Conservation (phyloP, 92 coral and sea anemone species). For the Epizoanthus fatuus region DNA sequence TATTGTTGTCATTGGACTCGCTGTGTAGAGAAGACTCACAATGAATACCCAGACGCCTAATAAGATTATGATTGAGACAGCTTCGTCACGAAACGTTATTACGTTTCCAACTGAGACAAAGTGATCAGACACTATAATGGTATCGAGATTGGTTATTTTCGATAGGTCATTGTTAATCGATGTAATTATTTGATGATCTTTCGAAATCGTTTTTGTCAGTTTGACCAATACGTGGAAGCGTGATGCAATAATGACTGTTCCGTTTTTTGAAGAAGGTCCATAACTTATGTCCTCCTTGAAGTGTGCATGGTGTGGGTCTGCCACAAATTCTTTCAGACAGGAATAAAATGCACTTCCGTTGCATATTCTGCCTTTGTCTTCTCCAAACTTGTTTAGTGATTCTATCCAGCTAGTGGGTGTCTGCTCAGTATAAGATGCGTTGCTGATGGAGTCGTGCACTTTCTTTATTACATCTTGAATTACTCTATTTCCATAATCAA, state of each 20-base stretch:
- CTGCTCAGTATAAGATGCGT: conserved; percentile 31
- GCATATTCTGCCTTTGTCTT: conserved; percentile 9
- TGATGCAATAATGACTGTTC: conserved; percentile 28
- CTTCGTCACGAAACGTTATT: conserved; percentile 30
- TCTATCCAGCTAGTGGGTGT: conserved; percentile 39
- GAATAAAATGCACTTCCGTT: conserved; percentile 7
- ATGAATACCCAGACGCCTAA: conserved; percentile 44
- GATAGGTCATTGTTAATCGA: conserved; percentile 28
- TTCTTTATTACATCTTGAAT: conserved; percentile 26
- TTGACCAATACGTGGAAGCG: conserved; percentile 21
- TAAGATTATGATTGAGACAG: background rate
- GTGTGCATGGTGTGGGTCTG: background rate
- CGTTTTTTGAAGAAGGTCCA: background rate
- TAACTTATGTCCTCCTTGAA: conserved; percentile 35
- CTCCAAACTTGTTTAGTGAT: conserved; percentile 15
- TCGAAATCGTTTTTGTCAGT: background rate
- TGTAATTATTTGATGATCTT: conserved; percentile 34
- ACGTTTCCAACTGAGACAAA: conserved; percentile 41
- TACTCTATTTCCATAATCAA: conserved; percentile 26
- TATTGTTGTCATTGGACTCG: conserved; percentile 33
- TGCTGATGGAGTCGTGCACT: conserved; percentile 30
- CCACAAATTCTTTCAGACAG: conserved; percentile 25
- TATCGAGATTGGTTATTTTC: background rate
- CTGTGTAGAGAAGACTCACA: conserved; percentile 35
- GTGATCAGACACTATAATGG: conserved; percentile 13